Percentiles rank a stretch among this genome's conserved stretches.
Evolutionary conservation across 2,888 invertebrate genomes (phyloP).

Genomic region (Thereva unica): DNA sequence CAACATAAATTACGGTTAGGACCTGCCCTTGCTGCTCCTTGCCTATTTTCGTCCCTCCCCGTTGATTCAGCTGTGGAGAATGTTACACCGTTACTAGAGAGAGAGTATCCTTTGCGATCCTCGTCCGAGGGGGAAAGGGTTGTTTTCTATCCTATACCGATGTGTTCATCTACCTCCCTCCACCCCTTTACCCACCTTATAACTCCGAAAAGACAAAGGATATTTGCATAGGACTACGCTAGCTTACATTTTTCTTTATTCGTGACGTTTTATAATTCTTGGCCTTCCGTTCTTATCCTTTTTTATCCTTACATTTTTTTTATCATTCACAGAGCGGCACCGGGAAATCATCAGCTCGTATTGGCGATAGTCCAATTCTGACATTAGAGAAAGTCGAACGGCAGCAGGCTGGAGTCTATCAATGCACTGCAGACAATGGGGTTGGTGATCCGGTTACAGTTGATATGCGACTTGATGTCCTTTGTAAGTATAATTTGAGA

Average conservation of each 20-base stretch:
- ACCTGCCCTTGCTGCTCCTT: conserved; percentile 36
- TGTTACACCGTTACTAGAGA: too few relatives aligned
- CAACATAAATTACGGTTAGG: conserved; percentile 45
- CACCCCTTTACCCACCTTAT: conserved; percentile 7
- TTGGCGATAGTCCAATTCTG: conserved; percentile 67
- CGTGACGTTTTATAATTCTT: too few relatives aligned
- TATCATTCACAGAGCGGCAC: conserved; percentile 52
- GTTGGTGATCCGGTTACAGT: conserved; percentile 70
- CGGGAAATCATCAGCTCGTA: conserved; percentile 57
- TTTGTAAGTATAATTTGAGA: conserved; percentile 62
- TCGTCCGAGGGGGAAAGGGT: conserved; percentile 16
- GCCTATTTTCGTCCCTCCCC: too few relatives aligned
- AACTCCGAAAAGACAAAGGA: conserved; percentile 18
- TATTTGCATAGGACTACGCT: conserved; percentile 25
- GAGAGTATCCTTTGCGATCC: too few relatives aligned
- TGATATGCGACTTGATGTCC: conserved; percentile 68
- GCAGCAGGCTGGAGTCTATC: conserved; percentile 68
- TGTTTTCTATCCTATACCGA: conserved; percentile 22
- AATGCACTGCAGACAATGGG: conserved; percentile 70
- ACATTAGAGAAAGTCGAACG: conserved; percentile 67
- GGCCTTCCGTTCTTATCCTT: background rate
- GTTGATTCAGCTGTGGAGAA: too few relatives aligned
- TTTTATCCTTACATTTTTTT: conserved; percentile 36
- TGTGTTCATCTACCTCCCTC: background rate
- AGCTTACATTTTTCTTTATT: conserved; percentile 22